Evolutionary conservation across 2,113 vertebrate genomes (phyloP).

Genomic region (Anhinga rufa): DNA sequence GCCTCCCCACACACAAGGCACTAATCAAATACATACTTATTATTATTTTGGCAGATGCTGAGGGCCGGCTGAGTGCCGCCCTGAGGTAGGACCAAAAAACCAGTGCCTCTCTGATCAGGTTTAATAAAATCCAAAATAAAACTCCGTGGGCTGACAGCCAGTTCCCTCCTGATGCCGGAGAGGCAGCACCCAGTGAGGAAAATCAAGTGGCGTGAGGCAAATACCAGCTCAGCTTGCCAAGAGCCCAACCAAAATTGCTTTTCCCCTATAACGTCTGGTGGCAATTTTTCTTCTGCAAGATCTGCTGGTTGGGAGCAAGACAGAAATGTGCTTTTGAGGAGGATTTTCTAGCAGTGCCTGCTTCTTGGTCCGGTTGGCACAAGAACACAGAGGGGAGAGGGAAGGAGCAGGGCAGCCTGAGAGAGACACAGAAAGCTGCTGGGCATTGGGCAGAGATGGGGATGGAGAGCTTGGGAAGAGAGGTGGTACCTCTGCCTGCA

Average conservation of each 20-base stretch:
- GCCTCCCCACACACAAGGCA: background rate
- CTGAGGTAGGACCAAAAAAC: background rate
- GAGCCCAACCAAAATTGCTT: background rate
- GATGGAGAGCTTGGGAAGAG: background rate
- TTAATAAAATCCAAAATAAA: constrained; percentile 16
- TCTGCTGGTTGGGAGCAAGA: background rate
- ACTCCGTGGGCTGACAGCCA: background rate
- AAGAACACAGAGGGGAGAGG: background rate
- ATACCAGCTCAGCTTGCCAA: background rate
- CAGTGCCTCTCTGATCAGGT: background rate
- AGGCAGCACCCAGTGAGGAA: background rate
- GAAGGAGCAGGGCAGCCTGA: background rate
- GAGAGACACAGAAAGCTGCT: background rate
- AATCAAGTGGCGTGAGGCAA: background rate
- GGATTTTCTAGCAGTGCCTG: background rate
- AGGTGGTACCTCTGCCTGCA: background rate
- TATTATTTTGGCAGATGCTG: constrained; percentile 12
- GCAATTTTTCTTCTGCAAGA: background rate
- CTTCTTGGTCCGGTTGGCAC: background rate
- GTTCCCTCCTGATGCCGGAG: background rate
- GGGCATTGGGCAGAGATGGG: background rate
- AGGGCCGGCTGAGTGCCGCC: background rate
- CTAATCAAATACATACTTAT: background rate
- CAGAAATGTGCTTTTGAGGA: background rate
- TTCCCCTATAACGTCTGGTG: background rate